Percentiles rank a stretch among this genome's conserved stretches.
phyloP scores from a whole-genome alignment of 2,888 invertebrate genomes.

The Salpingus planirostris region DNA sequence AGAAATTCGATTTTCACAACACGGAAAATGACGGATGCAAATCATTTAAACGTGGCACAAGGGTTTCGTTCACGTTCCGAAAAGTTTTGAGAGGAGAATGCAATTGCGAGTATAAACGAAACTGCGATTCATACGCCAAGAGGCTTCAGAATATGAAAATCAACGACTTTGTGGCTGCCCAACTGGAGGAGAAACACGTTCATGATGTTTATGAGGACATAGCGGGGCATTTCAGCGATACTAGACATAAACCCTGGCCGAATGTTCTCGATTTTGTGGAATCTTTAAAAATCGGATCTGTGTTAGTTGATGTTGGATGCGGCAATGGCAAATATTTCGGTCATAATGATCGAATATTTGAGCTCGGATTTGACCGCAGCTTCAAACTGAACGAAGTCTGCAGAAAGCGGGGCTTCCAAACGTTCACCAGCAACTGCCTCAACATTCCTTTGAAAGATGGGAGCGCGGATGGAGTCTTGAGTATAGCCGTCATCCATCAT shows the following conservation, averaged over 20 bases:
- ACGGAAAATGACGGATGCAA: slow-evolving; percentile 46
- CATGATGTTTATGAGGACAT: slow-evolving; percentile 90
- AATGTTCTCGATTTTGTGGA: slow-evolving; percentile 72
- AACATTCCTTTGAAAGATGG: slow-evolving; percentile 57
- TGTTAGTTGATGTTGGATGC: slow-evolving; percentile 89
- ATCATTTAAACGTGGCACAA: slow-evolving; percentile 41
- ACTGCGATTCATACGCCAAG: slow-evolving; percentile 55
- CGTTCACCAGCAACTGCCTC: slow-evolving; percentile 70
- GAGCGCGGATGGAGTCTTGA: slow-evolving; percentile 73
- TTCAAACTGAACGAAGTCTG: slow-evolving; percentile 59
- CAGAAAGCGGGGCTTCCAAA: slow-evolving; percentile 50
- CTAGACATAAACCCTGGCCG: slow-evolving; percentile 92
- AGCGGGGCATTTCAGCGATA: slow-evolving; percentile 89
- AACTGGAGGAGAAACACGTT: slow-evolving; percentile 67
- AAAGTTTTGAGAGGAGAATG: slow-evolving; percentile 46
- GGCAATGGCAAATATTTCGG: slow-evolving; percentile 97
- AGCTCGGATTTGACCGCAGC: slow-evolving; percentile 80
- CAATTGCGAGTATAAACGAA: slow-evolving; percentile 50
- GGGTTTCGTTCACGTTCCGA: slow-evolving; percentile 85
- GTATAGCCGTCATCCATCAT: slow-evolving; percentile 96
- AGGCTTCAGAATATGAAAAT: slow-evolving; percentile 22
- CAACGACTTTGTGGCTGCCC: slow-evolving; percentile 42
- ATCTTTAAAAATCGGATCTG: slow-evolving; percentile 54
- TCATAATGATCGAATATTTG: no score
- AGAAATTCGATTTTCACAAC: slow-evolving; percentile 67